Percentiles rank a stretch among this genome's conserved stretches.
Conservation (phyloP, 2,797 vertebrate species). For the Pteronotus mesoamericanus region DNA sequence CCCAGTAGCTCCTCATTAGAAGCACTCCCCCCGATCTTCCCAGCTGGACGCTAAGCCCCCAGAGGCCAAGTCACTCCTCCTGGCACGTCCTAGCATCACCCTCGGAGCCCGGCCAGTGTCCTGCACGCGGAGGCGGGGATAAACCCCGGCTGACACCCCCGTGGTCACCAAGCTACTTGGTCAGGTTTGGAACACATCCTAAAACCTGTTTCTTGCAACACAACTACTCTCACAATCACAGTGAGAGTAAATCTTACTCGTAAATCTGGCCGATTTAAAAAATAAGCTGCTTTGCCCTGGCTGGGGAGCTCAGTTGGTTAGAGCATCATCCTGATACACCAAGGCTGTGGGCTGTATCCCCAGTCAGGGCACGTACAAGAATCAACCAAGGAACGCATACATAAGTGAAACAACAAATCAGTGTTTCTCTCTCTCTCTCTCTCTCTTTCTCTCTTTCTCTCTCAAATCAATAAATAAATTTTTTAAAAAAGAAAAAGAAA, state of each 20-base stretch:
- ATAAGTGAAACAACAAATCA: neutral
- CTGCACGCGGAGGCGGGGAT: neutral
- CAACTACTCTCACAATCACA: rapidly evolving
- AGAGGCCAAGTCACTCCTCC: neutral
- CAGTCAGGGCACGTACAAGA: neutral
- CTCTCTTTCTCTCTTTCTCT: neutral
- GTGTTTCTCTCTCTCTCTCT: neutral
- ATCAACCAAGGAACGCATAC: neutral
- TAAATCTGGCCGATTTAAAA: neutral
- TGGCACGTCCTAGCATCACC: rapidly evolving
- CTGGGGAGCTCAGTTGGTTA: neutral
- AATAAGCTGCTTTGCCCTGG: neutral
- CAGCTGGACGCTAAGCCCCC: neutral
- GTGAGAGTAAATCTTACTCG: too few relatives aligned
- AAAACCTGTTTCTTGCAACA: neutral
- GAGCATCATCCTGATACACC: neutral
- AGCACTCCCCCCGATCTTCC: neutral
- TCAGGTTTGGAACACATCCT: neutral
- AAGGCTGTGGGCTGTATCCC: neutral
- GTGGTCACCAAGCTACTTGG: rapidly evolving
- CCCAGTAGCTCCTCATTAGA: neutral
- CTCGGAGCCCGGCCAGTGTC: neutral
- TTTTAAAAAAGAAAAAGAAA: neutral
- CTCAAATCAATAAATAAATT: neutral
- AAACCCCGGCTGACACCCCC: too few relatives aligned